Evolutionary conservation across 1,140 invertebrate genomes (phyloP), one percentile per base, ranked within the genome.

Genomic region (Thaumetopoea pityocampa): DNA sequence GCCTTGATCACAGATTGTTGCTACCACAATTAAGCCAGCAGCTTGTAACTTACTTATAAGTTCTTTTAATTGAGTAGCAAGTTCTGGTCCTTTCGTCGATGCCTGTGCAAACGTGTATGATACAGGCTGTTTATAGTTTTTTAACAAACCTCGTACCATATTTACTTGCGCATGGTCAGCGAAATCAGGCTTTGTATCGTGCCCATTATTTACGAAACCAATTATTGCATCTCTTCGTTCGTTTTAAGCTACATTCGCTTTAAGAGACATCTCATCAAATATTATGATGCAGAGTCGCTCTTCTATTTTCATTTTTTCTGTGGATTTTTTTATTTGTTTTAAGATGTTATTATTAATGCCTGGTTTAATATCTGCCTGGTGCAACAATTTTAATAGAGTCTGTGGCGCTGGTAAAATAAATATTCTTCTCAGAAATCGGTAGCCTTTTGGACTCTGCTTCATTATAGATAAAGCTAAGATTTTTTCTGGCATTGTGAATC

Each of bases 301-400:
- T 27, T 59, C 42, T 8, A 11, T 5, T 5, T 27, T 35, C 45
- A 64, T 30, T 29, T 43, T 49, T 23, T 24, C 14, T 5, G 42
- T 35, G 7, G n/a, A 34, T 12, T 38, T 42, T 37, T 30, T 45
- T n/a, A 57, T 8, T 17, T 47, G 34, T 2, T 4, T 8, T 32
- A 56, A 46, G 15, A 56, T 26, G 6, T 47, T 33, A 15, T 30
- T 33, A 40, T 51, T 56, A 10, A 56, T 43, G 5, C 48, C 53
- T 5, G 48, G 38, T 10, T 32, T 29, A 30, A 51, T 40, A 18
- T 45, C 16, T 15, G 29, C 22, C 8, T 30, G 15, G 5, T 20
- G 17, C 5, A 51, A 19, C 8, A 51, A 12, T 32, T 45, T 43
- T 3, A 10, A 12, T 6, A 51, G 9, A 5, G 40, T 51, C 17